Evolutionary conservation across 2,113 vertebrate genomes (phyloP).

Genomic region (Centropus unirufus): DNA sequence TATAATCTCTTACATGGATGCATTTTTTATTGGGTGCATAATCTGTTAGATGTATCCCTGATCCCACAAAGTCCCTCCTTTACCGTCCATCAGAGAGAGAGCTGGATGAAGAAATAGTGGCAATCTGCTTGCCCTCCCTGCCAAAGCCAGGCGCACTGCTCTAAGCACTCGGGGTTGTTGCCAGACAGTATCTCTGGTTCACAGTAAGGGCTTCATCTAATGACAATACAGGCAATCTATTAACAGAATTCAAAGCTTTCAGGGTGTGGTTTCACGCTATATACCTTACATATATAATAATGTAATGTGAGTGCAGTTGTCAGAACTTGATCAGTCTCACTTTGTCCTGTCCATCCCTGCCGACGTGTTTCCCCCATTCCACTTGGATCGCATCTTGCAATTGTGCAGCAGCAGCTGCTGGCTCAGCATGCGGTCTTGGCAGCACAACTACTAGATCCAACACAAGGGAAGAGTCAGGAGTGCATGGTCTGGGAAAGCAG

Average conservation of each 20-base stretch:
- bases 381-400: background rate
- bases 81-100: background rate
- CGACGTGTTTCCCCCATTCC: background rate
- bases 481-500: background rate
- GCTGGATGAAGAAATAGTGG: background rate
- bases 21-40: background rate
- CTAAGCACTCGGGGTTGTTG: background rate
- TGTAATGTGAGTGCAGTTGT: accelerated
- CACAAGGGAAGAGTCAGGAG: background rate
- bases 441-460: background rate
- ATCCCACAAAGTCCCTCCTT: background rate
- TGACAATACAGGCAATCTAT: background rate
- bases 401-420: background rate
- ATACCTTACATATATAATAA: too few species aligned
- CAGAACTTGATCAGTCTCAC: accelerated
- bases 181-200: background rate
- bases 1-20: background rate
- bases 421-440: background rate
- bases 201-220: background rate
- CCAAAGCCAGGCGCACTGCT: background rate
- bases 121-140: background rate
- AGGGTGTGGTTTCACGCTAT: background rate
- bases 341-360: background rate
- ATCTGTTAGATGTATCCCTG: background rate
- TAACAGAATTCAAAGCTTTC: background rate